Percentiles rank a stretch among this genome's conserved stretches.
Evolutionary conservation across 1,140 invertebrate species (phyloP).

Genomic region (Notospermus geniculatus): DNA sequence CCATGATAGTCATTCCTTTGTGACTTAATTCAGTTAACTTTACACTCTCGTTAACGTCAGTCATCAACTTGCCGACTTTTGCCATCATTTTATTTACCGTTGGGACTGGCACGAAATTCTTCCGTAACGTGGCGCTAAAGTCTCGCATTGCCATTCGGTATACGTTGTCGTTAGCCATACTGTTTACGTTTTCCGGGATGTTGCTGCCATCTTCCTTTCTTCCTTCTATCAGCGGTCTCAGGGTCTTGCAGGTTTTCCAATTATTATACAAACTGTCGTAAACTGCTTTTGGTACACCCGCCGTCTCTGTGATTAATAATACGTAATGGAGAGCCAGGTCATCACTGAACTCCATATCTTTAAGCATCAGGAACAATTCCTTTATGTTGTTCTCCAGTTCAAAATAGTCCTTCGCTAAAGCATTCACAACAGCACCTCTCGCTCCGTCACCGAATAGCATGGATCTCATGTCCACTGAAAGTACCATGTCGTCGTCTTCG

Average conservation of each 20-base stretch:
- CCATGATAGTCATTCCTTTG: background rate
- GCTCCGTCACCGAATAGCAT: background rate
- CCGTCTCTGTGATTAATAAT: background rate
- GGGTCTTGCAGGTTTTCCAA: slow-evolving; percentile 6
- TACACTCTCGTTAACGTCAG: background rate
- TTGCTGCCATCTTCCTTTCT: too few species aligned
- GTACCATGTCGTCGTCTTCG: background rate
- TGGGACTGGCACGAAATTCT: too few species aligned
- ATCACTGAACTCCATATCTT: background rate
- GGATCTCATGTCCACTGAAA: background rate
- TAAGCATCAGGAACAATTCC: background rate
- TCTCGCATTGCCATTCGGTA: background rate
- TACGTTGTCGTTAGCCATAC: too few species aligned
- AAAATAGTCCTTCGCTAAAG: slow-evolving; percentile 2
- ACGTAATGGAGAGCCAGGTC: background rate
- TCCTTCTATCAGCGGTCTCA: background rate
- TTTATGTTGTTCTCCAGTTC: background rate
- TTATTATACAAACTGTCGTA: slow-evolving; percentile 8
- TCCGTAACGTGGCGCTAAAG: too few species aligned
- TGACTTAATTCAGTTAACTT: background rate
- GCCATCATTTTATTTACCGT: background rate
- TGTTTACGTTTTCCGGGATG: too few species aligned
- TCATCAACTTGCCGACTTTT: background rate
- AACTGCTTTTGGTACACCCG: background rate
- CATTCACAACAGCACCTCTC: background rate